phyloP scores from a whole-genome alignment of 2,797 vertebrate species.

The Gastrophryne carolinensis region DNA sequence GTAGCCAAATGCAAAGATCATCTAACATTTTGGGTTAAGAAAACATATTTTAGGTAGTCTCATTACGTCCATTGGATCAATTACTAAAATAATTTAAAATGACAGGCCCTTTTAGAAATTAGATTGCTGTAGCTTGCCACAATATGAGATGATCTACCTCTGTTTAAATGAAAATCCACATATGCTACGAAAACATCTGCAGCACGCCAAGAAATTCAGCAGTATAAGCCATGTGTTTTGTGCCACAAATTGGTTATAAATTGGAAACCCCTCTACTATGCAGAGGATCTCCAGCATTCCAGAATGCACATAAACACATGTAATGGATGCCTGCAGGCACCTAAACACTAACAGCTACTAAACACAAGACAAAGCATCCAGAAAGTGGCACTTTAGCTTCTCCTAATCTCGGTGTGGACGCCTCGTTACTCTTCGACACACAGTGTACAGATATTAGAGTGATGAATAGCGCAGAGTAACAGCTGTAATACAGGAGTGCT shows the following conservation, averaged over 20 bases:
- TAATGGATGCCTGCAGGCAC: constrained; percentile 31
- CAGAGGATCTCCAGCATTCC: constrained; percentile 4
- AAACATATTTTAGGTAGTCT: too few relatives aligned
- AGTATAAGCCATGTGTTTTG: background rate
- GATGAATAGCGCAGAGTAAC: constrained; percentile 60
- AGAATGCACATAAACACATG: constrained; percentile 28
- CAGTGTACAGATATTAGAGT: constrained; percentile 59
- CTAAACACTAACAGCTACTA: constrained; percentile 30
- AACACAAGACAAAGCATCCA: constrained; percentile 37
- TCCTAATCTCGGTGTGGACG: constrained; percentile 31
- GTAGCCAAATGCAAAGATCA: too few relatives aligned
- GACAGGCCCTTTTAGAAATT: too few relatives aligned
- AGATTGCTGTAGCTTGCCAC: too few relatives aligned
- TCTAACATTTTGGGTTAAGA: too few relatives aligned
- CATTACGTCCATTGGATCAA: too few relatives aligned
- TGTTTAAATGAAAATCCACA: constrained; percentile 8
- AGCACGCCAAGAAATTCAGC: background rate
- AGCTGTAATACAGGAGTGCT: constrained; percentile 58
- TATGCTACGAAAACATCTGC: background rate
- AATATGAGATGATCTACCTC: too few relatives aligned
- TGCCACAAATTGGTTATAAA: constrained; percentile 2
- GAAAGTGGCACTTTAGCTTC: constrained; percentile 34
- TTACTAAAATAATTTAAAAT: too few relatives aligned
- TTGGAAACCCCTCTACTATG: background rate
- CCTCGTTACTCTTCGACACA: constrained; percentile 49